Evolutionary conservation across 1,140 invertebrate genomes (phyloP).

Genomic region (Halesus radiatus): DNA sequence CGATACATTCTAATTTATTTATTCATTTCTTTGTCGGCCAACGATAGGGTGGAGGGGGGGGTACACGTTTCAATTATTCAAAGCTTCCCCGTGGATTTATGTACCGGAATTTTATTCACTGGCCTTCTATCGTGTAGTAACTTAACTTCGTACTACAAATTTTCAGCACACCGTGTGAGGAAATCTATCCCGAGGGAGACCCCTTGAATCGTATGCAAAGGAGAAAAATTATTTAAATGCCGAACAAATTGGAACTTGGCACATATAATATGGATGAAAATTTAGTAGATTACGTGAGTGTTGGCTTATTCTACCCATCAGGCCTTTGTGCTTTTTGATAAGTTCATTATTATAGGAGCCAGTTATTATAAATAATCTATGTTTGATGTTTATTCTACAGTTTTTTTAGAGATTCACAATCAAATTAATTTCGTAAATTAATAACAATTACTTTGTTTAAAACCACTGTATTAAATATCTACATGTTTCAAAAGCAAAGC

Average conservation of each 20-base stretch:
- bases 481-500: too few species aligned
- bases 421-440: too few species aligned
- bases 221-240: constrained; percentile 41
- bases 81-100: constrained; percentile 39
- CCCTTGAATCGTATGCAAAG: constrained; percentile 28
- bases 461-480: too few species aligned
- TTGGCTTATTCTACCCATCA: too few species aligned
- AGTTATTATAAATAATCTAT: too few species aligned
- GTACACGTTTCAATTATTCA: constrained; percentile 46
- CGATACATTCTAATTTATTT: constrained; percentile 51
- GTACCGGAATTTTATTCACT: constrained; percentile 43
- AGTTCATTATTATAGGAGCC: too few species aligned
- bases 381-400: too few species aligned
- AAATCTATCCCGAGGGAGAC: constrained; percentile 32
- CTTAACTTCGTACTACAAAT: constrained; percentile 32
- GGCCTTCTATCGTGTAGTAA: constrained; percentile 39
- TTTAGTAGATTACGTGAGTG: background rate
- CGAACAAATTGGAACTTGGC: constrained; percentile 27
- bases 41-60: constrained; percentile 10
- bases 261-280: constrained; percentile 19
- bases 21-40: constrained; percentile 49
- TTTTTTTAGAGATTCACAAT: too few species aligned
- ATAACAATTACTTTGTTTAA: too few species aligned
- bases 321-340: too few species aligned
- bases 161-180: constrained; percentile 33